Percentiles rank a stretch among this genome's conserved stretches.
These are phyloP conservation scores for Cuniculus paca DNA, from an alignment of 2,797 vertebrate genomes.

Conservation along the genomic window DNA sequence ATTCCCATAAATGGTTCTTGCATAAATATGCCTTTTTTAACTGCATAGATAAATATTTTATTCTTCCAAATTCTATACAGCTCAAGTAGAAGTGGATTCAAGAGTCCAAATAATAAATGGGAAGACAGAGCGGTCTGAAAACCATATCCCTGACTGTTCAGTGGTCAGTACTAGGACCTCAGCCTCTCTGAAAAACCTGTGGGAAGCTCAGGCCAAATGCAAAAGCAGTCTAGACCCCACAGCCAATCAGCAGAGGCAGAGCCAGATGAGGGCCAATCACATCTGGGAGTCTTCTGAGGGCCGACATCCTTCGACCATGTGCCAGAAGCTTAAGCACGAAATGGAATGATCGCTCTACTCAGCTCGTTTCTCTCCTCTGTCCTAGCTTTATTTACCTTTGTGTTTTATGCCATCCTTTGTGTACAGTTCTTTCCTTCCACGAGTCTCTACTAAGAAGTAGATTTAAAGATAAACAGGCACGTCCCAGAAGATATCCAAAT, in stretches of 20 bases:
- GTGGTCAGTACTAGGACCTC: neutral
- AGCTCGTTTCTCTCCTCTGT: neutral
- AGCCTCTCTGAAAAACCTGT: neutral
- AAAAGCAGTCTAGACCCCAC: neutral
- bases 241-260: neutral
- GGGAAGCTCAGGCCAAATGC: neutral
- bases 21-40: neutral
- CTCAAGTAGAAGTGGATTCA: neutral
- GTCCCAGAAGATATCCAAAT: neutral
- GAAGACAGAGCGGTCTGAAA: neutral
- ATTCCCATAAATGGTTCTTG: conserved; percentile 21
- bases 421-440: neutral
- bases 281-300: neutral
- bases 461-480: neutral
- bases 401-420: neutral
- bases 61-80: neutral
- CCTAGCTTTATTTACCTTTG: conserved; percentile 50
- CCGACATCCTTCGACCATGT: neutral
- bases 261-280: neutral
- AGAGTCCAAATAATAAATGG: neutral
- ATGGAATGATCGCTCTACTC: neutral
- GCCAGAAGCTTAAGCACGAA: neutral
- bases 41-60: neutral
- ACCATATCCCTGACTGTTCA: neutral
- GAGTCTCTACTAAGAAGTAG: neutral